Base-by-base conservation (phyloP, 2,113 vertebrate genomes). In the Oryzias woworae region DNA sequence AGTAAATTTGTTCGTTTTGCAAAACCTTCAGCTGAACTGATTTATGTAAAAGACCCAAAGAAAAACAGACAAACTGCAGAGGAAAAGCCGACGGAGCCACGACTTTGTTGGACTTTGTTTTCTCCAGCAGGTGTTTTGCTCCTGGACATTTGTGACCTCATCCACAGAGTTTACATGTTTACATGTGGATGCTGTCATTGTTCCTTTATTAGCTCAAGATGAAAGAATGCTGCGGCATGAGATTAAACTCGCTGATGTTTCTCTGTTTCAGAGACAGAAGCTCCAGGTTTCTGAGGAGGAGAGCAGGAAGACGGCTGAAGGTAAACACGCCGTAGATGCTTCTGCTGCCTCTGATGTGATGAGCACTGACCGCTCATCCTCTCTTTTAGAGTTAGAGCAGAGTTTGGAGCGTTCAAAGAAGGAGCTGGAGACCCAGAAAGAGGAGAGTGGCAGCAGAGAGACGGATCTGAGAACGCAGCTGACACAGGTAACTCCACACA, bases 251-350 rank as follows among this genome's bases (percentile, higher is more conserved):
- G 49, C 65, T 1, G 48, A 61, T 24, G 70, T 69, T 67, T 75
- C 75, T 79, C 62, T 61, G 17, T 89, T 93, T 71, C 90, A 98
- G 96, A 96, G 91, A 89, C 89, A 92, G 71, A 92, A 91, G 58
- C 92, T 95, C 23, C 87, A 92, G 50, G 66, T 43, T 20, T 90
- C 90, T 4, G 90, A 92, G 54, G 90, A 95, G 59, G 92, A 94
- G 83, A 89, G 83, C 12, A 79, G 71, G 67, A 90, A 82, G 75
- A 82, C 71, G 61, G 89, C 93, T 90, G 92, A 94, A 94, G 96
- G 97, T 98, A 89, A 41, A 87, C 75, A 20, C 2, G 15, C 14
- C 16, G 3, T 5, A n/a, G 2, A 41, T 2, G 1, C 7, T 17
- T 49, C 23, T 8, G 0, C 24, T 12, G 24, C 1, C 1, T 46